Percentiles rank a stretch among this genome's conserved stretches.
These are phyloP conservation scores for Caenorhabditis wallacei DNA, from an alignment of 2,888 invertebrate species.

Conservation along the genomic window DNA sequence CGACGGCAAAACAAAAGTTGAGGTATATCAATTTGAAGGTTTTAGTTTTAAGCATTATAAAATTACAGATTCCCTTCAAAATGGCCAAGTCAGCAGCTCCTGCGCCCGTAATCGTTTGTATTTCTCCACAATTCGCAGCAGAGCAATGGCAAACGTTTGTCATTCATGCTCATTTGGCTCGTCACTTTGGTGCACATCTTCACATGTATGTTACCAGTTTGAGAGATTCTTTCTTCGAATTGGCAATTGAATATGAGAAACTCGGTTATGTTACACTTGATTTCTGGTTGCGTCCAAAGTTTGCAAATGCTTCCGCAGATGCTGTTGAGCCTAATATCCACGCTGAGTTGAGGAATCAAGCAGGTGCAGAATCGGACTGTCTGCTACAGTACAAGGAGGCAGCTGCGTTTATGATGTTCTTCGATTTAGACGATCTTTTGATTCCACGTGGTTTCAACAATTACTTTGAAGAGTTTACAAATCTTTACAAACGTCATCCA, in stretches of 20 bases:
- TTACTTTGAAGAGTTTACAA: slow-evolving; percentile 26
- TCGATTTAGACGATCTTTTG: slow-evolving; percentile 36
- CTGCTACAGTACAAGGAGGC: slow-evolving; percentile 41
- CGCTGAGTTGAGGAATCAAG: neutral
- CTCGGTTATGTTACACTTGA: slow-evolving; percentile 11
- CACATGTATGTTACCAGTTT: slow-evolving; percentile 27
- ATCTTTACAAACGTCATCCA: neutral
- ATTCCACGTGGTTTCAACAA: slow-evolving; percentile 20
- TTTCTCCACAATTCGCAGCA: slow-evolving; percentile 41
- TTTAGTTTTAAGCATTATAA: too few species aligned
- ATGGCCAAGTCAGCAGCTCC: slow-evolving; percentile 2
- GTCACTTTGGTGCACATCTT: slow-evolving; percentile 30
- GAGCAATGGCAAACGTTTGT: slow-evolving; percentile 43
- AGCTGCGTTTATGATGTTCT: slow-evolving; percentile 23
- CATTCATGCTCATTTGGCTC: slow-evolving; percentile 16
- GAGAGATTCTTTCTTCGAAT: slow-evolving; percentile 12
- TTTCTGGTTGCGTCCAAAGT: slow-evolving; percentile 18
- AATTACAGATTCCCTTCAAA: slow-evolving; percentile 25
- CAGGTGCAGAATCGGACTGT: slow-evolving; percentile 31
- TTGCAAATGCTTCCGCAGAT: slow-evolving; percentile 7
- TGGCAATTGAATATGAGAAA: slow-evolving; percentile 11
- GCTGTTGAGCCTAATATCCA: neutral
- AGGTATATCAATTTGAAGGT: too few species aligned
- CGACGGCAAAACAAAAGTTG: neutral
- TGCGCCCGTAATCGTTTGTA: slow-evolving; percentile 21